A percentile compares a stretch with the other conserved stretches of the same genome.
Conservation (phyloP, 2,113 vertebrate species). For the Alectura lathami region DNA sequence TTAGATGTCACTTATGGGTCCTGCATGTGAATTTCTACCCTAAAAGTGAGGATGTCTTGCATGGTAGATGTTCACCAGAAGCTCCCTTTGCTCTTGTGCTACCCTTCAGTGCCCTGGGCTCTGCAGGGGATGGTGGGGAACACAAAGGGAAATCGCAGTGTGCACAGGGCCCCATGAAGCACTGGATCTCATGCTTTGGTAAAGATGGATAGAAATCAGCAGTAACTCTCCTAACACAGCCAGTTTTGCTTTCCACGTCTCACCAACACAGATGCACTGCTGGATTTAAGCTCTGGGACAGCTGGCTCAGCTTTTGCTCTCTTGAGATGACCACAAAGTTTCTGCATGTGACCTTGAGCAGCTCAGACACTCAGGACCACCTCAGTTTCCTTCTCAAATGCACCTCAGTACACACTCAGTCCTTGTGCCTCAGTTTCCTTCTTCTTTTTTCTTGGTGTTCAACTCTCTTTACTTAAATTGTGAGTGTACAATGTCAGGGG, state of each 20-base stretch:
- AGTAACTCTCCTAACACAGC: accelerated
- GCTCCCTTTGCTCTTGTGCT: neutral
- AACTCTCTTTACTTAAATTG: neutral
- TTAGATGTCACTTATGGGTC: neutral
- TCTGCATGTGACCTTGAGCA: neutral
- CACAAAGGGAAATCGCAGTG: neutral
- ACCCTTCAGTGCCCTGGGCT: neutral
- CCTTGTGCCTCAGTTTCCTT: neutral
- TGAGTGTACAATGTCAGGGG: neutral
- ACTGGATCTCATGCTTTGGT: neutral
- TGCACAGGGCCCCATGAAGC: accelerated
- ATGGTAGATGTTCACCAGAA: neutral
- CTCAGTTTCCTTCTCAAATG: neutral
- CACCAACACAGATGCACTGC: neutral
- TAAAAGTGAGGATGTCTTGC: neutral
- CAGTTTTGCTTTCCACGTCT: neutral
- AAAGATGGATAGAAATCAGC: neutral
- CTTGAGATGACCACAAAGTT: neutral
- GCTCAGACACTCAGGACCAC: neutral
- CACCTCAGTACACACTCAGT: neutral
- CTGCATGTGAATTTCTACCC: neutral
- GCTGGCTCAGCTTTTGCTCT: neutral
- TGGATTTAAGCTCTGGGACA: neutral
- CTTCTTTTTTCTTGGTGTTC: neutral
- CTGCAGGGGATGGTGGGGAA: neutral